Conservation (phyloP, 2,113 vertebrate genomes). For the Sinosuthora webbiana region DNA sequence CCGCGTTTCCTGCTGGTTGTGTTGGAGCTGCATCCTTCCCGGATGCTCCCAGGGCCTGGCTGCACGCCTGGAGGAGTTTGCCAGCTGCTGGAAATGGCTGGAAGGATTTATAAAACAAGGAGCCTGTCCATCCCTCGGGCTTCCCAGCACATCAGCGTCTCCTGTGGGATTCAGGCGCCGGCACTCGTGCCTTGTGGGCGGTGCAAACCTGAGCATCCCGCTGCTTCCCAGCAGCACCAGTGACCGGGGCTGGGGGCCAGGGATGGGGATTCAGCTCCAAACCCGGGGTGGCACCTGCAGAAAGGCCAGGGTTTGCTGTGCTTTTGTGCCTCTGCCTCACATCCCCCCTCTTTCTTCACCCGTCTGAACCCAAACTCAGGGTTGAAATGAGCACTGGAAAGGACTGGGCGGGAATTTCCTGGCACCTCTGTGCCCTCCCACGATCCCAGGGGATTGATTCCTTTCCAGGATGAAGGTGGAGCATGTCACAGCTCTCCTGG, state of each 20-base stretch:
- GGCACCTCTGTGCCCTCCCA: rapidly evolving
- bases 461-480: not conserved
- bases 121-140: not conserved
- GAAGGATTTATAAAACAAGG: not conserved
- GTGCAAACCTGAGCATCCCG: not conserved
- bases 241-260: rapidly evolving
- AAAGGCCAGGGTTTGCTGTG: rapidly evolving
- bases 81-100: constrained; percentile 10
- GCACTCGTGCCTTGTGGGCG: rapidly evolving
- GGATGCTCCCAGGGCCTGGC: not conserved
- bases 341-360: rapidly evolving
- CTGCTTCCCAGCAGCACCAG: not conserved
- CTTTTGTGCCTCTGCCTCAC: not conserved
- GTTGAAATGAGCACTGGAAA: not conserved
- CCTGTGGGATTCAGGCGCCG: not conserved
- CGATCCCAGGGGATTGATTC: not conserved
- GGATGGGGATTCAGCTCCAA: rapidly evolving
- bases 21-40: not conserved
- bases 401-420: rapidly evolving
- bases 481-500: rapidly evolving
- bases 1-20: not conserved
- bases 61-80: not conserved
- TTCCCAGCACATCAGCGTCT: not conserved
- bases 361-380: rapidly evolving
- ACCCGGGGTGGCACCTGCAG: rapidly evolving